These are phyloP conservation scores for Eilema caniola DNA, from an alignment of 2,888 invertebrate genomes.

Conservation along the genomic window DNA sequence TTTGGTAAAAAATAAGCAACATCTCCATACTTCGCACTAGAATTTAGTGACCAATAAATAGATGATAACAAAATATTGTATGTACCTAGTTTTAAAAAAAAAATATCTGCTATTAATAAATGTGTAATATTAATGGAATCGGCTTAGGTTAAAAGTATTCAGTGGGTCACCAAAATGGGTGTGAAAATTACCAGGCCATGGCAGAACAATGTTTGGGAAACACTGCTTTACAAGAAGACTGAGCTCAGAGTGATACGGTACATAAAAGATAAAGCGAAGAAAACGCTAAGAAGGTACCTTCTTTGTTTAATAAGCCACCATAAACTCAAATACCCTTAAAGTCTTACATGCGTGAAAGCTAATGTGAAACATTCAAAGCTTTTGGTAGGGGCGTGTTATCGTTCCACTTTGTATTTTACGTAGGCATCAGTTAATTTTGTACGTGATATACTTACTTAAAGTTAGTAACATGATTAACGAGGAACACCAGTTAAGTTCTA, in stretches of 20 bases:
- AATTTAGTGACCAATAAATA: no score
- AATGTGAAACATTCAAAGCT: conserved; percentile 9
- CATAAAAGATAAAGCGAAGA: conserved; percentile 3
- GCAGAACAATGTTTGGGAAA: no score
- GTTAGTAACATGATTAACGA: conserved; percentile 5
- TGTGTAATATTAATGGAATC: no score
- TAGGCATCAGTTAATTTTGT: conserved; percentile 13
- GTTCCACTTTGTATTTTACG: conserved; percentile 14
- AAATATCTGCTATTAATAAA: no score
- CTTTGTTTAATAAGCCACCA: conserved; percentile 8
- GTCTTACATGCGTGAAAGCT: conserved; percentile 12
- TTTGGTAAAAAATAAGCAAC: no score
- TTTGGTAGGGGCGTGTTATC: conserved; percentile 11
- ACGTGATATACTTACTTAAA: conserved; percentile 8
- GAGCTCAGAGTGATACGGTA: not conserved
- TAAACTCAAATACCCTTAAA: conserved; percentile 5
- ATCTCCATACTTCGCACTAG: no score
- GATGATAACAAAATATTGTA: no score
- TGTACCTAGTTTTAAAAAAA: no score
- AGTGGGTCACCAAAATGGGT: no score
- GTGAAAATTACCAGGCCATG: no score
- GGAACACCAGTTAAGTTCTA: conserved; percentile 3
- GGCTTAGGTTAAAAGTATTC: no score
- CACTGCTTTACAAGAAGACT: not conserved
- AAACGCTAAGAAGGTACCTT: not conserved